Conservation (phyloP, 2,888 invertebrate species). For the Neoscelio sp. region DNA sequence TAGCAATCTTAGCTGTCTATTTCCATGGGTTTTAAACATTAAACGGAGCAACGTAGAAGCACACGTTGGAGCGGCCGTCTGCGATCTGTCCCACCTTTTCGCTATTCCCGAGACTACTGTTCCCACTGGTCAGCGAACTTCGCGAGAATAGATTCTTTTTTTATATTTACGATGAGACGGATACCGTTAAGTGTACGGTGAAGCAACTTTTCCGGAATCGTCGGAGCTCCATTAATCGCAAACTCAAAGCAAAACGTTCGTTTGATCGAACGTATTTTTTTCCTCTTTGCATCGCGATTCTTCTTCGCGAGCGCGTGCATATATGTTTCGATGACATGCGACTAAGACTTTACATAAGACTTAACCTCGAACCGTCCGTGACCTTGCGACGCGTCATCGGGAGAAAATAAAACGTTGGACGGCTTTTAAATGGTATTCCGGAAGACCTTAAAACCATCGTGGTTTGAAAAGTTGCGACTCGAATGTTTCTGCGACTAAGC, state of each 20-base stretch:
- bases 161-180: conserved; percentile 66
- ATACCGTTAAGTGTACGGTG: conserved; percentile 72
- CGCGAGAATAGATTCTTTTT: conserved; percentile 67
- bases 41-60: conserved; percentile 40
- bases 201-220: conserved; percentile 73
- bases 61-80: conserved; percentile 42
- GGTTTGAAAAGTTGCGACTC: conserved; percentile 26
- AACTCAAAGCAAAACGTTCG: conserved; percentile 46
- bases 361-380: conserved; percentile 67
- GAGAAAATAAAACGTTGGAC: conserved; percentile 60
- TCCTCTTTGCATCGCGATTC: conserved; percentile 34
- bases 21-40: conserved; percentile 27
- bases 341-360: conserved; percentile 66
- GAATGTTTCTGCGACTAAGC: conserved; percentile 3
- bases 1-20: conserved; percentile 32
- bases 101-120: conserved; percentile 64
- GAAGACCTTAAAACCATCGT: conserved; percentile 27
- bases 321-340: conserved; percentile 63
- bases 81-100: conserved; percentile 59
- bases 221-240: conserved; percentile 66
- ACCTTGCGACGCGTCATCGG: conserved; percentile 62
- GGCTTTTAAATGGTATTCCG: conserved; percentile 46
- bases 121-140: conserved; percentile 69
- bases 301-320: conserved; percentile 51
- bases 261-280: conserved; percentile 37